Evolutionary conservation across 1,140 invertebrate species (phyloP).

Genomic region (Hyphantria cunea): DNA sequence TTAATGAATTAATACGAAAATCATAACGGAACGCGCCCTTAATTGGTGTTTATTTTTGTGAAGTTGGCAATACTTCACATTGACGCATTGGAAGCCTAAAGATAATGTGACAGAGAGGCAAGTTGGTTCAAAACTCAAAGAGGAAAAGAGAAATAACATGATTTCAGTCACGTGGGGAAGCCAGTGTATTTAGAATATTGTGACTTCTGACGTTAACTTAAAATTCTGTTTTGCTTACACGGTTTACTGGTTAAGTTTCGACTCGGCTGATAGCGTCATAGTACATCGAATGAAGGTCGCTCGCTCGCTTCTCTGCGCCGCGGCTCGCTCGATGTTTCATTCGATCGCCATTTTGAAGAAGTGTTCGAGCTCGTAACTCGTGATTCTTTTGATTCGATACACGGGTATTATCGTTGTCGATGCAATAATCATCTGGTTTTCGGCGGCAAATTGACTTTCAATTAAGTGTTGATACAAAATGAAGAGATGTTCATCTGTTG

Average conservation of each 20-base stretch:
- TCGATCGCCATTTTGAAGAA: constrained; percentile 70
- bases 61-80: constrained; percentile 29
- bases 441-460: constrained; percentile 59
- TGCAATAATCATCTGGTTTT: constrained; percentile 53
- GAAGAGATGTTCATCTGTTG: constrained; percentile 73
- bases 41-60: constrained; percentile 16
- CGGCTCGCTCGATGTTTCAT: constrained; percentile 53
- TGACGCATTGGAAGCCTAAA: constrained; percentile 15
- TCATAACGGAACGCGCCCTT: constrained; percentile 20
- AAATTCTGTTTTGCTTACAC: constrained; percentile 1
- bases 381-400: constrained; percentile 67
- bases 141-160: constrained; percentile 14
- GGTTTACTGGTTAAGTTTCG: background rate
- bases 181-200: too few relatives aligned
- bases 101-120: background rate
- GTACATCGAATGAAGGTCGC: constrained; percentile 54
- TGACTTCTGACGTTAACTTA: background rate
- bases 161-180: constrained; percentile 1
- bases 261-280: constrained; percentile 12
- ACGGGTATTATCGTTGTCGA: constrained; percentile 60
- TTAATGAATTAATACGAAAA: constrained; percentile 12
- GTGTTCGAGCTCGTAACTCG: constrained; percentile 46
- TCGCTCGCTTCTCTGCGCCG: constrained; percentile 9
- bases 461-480: constrained; percentile 57
- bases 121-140: background rate